A percentile compares a stretch with the other conserved stretches of the same genome.
Conservation (phyloP, 2,888 invertebrate species). For the Leucophenga maculata region DNA sequence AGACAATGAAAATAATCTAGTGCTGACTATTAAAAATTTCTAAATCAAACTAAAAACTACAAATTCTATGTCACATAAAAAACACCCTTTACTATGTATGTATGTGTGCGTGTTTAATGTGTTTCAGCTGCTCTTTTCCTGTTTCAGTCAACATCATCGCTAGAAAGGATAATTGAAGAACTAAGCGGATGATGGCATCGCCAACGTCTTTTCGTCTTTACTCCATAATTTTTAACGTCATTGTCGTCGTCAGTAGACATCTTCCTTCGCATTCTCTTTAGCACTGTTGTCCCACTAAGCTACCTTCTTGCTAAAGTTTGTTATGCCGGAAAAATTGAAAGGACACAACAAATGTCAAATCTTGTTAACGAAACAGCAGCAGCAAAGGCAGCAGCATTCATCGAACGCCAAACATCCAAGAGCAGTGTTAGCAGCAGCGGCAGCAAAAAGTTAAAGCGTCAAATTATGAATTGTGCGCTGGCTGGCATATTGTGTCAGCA, state of each 20-base stretch:
- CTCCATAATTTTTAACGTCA: slow-evolving; percentile 50
- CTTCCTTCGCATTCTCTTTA: background rate
- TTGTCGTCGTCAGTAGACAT: background rate
- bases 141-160: background rate
- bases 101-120: background rate
- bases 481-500: slow-evolving; percentile 5
- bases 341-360: slow-evolving; percentile 23
- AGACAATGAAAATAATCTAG: too few relatives aligned
- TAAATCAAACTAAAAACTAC: too few relatives aligned
- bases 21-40: too few relatives aligned
- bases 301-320: too few relatives aligned
- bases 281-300: background rate
- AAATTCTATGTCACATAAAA: too few relatives aligned
- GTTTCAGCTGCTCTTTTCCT: background rate
- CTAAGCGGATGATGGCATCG: slow-evolving; percentile 17
- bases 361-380: slow-evolving; percentile 15
- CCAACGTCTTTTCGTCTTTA: slow-evolving; percentile 35
- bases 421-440: background rate
- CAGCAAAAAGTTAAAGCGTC: slow-evolving; percentile 18
- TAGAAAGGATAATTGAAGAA: slow-evolving; percentile 21
- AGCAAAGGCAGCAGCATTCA: background rate
- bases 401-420: slow-evolving; percentile 7
- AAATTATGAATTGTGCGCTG: background rate
- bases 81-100: background rate
- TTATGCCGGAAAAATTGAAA: slow-evolving; percentile 2